phyloP scores from a whole-genome alignment of 2,113 vertebrate genomes.

The Megalops atlanticus region DNA sequence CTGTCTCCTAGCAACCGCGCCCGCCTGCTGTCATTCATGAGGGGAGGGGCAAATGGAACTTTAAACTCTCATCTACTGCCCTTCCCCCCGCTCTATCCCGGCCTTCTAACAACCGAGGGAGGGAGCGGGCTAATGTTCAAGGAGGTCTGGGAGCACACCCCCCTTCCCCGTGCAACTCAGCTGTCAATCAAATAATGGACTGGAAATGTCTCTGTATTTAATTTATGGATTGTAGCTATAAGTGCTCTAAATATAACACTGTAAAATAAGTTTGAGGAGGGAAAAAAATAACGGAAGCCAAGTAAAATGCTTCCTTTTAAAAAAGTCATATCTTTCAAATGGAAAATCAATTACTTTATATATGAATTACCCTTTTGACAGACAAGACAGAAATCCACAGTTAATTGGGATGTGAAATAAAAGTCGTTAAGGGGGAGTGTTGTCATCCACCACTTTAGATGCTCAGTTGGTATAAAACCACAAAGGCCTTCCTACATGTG shows the following conservation, averaged over 20 bases:
- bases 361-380: background rate
- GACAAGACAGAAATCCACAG: background rate
- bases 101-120: background rate
- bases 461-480: background rate
- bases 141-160: background rate
- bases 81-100: constrained; percentile 25
- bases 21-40: constrained; percentile 25
- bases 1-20: constrained; percentile 30
- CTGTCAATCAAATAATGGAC: background rate
- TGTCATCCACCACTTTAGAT: background rate
- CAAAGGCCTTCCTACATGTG: background rate
- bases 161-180: constrained; percentile 45
- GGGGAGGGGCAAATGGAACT: constrained; percentile 28
- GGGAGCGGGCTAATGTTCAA: constrained; percentile 12
- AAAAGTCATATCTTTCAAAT: background rate
- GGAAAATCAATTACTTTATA: background rate
- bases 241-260: background rate
- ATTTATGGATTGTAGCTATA: background rate
- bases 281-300: background rate
- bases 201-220: background rate
- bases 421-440: background rate
- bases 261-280: background rate
- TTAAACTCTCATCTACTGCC: constrained; percentile 28
- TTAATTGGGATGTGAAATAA: background rate
- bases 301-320: background rate